A percentile compares a stretch with the other conserved stretches of the same genome.
Evolutionary conservation across 2,113 vertebrate species (phyloP).

Genomic region (Anthoscopus minutus): DNA sequence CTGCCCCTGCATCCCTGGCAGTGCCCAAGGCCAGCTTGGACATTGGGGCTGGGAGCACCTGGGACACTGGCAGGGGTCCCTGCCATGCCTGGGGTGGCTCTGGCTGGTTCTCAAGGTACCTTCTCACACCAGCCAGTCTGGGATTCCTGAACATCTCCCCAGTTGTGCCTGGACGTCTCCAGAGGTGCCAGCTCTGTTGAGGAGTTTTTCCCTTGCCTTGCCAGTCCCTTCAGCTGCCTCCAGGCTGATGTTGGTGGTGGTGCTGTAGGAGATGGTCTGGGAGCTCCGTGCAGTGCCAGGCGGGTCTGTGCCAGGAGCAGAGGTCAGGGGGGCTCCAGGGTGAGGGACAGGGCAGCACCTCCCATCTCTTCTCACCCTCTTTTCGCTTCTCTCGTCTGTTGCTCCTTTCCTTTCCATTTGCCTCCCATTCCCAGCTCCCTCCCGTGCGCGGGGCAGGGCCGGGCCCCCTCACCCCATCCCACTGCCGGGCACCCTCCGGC

Average conservation of each 20-base stretch:
- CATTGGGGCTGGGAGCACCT: neutral
- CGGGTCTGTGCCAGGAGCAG: neutral
- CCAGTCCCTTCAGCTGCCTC: rapidly evolving
- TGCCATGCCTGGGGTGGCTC: neutral
- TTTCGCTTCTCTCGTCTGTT: neutral
- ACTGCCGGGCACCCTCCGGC: neutral
- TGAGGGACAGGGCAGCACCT: neutral
- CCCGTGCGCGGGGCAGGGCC: neutral
- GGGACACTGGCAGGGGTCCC: neutral
- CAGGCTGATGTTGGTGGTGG: rapidly evolving
- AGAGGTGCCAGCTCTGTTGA: rapidly evolving
- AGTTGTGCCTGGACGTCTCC: rapidly evolving
- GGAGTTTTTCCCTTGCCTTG: neutral
- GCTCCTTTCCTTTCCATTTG: neutral
- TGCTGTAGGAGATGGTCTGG: rapidly evolving
- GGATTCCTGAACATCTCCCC: neutral
- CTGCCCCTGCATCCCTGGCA: neutral
- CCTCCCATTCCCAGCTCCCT: neutral
- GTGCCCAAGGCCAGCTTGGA: neutral
- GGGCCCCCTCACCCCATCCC: neutral
- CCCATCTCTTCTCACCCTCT: neutral
- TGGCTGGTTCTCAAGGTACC: rapidly evolving
- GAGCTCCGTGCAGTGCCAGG: rapidly evolving
- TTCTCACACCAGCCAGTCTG: neutral
- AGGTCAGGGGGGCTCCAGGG: neutral